Conservation (phyloP, 2,113 vertebrate genomes). For the Phainopepla nitens region DNA sequence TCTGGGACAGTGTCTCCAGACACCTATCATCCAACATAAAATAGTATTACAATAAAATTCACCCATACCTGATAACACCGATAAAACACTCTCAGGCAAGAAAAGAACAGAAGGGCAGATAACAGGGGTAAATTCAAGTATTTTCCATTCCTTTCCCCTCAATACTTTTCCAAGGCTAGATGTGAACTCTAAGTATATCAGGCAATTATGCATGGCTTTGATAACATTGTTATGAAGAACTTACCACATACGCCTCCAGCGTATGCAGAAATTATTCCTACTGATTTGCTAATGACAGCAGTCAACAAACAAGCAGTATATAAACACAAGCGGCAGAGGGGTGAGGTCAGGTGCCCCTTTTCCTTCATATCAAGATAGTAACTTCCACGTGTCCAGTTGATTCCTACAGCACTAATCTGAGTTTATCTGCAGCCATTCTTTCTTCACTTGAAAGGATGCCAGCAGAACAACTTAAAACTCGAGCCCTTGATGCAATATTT, state of each 20-base stretch:
- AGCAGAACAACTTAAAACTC: not conserved
- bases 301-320: not conserved
- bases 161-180: not conserved
- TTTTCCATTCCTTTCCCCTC: not conserved
- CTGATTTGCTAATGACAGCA: not conserved
- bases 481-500: not conserved
- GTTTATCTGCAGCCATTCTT: not conserved
- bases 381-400: not conserved
- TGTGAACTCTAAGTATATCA: not conserved
- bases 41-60: not conserved
- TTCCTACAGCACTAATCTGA: not conserved
- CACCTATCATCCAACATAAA: not conserved
- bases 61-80: accelerated
- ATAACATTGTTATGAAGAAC: not conserved
- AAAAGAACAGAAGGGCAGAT: not conserved
- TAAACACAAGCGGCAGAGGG: not conserved
- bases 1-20: not conserved
- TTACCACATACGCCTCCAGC: accelerated
- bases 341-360: not conserved
- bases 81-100: not conserved
- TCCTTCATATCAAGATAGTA: not conserved
- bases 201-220: not conserved
- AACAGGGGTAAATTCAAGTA: not conserved
- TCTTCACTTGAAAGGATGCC: not conserved
- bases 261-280: not conserved